Conservation (phyloP, 2,113 vertebrate species). For the Lophura nycthemera region DNA sequence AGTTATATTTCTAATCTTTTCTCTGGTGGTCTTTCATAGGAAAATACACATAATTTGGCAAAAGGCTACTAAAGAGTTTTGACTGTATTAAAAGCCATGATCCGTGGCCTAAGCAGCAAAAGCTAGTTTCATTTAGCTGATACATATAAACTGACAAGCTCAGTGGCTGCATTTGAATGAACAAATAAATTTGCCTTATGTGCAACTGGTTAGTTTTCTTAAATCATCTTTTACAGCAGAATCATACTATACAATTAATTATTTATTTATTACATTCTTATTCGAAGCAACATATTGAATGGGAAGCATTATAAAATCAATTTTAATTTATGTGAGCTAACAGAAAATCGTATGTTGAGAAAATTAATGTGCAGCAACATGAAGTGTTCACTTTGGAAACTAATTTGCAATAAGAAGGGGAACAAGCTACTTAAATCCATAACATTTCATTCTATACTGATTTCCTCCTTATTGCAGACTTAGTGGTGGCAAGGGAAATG, state of each 20-base stretch:
- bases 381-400: not conserved
- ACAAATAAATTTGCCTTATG: not conserved
- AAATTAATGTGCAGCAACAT: not conserved
- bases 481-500: not conserved
- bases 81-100: not conserved
- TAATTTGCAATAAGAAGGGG: not conserved
- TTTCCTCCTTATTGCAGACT: not conserved
- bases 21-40: not conserved
- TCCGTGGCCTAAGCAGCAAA: not conserved
- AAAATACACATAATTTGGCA: not conserved
- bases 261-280: not conserved
- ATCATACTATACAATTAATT: not conserved
- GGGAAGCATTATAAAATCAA: not conserved
- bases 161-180: not conserved
- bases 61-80: not conserved
- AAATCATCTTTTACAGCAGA: not conserved
- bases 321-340: not conserved
- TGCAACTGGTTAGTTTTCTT: not conserved
- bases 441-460: not conserved
- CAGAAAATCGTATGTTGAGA: not conserved
- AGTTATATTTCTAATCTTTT: not conserved
- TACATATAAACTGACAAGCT: not conserved
- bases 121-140: constrained; percentile 1
- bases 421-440: not conserved
- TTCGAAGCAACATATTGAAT: not conserved